A percentile compares a stretch with the other conserved stretches of the same genome.
These are phyloP conservation scores for Phrixothrix hirtus DNA, from an alignment of 2,888 invertebrate genomes.

Conservation along the genomic window DNA sequence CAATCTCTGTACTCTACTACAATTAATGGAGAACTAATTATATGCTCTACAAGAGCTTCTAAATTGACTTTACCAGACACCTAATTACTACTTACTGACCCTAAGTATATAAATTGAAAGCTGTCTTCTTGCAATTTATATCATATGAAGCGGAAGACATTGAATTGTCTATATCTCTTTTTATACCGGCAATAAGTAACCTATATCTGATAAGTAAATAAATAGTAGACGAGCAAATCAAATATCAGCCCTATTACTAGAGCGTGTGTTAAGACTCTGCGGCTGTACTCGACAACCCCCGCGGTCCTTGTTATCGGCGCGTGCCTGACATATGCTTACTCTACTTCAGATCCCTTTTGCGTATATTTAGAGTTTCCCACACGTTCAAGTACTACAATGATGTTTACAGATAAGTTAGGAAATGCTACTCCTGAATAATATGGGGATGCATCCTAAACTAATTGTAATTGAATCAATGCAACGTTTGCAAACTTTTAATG, in stretches of 20 bases:
- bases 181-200: background rate
- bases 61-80: too few relatives aligned
- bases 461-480: slow-evolving; percentile 29
- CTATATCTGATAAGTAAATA: slow-evolving; percentile 27
- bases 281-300: slow-evolving; percentile 42
- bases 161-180: too few relatives aligned
- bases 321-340: slow-evolving; percentile 43
- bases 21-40: too few relatives aligned
- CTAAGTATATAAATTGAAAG: too few relatives aligned
- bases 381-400: slow-evolving; percentile 49
- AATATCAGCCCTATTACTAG: slow-evolving; percentile 32
- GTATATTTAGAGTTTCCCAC: slow-evolving; percentile 51
- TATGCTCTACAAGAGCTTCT: too few relatives aligned
- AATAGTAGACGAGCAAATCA: slow-evolving; percentile 25
- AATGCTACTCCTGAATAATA: slow-evolving; percentile 32
- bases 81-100: too few relatives aligned
- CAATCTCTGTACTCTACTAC: too few relatives aligned
- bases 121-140: too few relatives aligned
- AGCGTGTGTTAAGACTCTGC: slow-evolving; percentile 39
- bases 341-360: slow-evolving; percentile 39
- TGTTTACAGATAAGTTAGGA: slow-evolving; percentile 39
- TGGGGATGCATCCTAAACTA: slow-evolving; percentile 19
- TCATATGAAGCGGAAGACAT: too few relatives aligned
- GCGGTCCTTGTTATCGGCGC: slow-evolving; percentile 43
- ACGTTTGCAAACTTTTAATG: slow-evolving; percentile 18